Evolutionary conservation across 1,140 invertebrate genomes (phyloP).

Genomic region (Camponotus floridanus): DNA sequence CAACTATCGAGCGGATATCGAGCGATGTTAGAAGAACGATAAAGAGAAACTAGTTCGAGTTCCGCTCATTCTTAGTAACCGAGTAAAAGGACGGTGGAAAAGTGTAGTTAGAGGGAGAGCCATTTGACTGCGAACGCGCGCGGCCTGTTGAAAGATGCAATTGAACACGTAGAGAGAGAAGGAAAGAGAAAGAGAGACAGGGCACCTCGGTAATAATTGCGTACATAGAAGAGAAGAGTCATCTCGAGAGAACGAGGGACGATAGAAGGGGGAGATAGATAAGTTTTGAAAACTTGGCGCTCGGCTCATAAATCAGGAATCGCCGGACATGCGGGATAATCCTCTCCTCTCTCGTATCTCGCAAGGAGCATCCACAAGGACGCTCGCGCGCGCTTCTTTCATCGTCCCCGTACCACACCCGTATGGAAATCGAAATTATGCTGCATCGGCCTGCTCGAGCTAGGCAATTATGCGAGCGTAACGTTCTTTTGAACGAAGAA

Average conservation of each 20-base stretch:
- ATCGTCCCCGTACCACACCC: slow-evolving; percentile 34
- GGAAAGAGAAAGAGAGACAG: slow-evolving; percentile 2
- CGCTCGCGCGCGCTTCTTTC: neutral
- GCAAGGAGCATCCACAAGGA: slow-evolving; percentile 24
- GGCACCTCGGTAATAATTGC: slow-evolving; percentile 66
- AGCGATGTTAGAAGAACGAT: slow-evolving; percentile 52
- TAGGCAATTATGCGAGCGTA: slow-evolving; percentile 64
- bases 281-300: slow-evolving; percentile 68
- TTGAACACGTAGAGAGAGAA: slow-evolving; percentile 8
- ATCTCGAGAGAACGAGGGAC: neutral
- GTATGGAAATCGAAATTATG: slow-evolving; percentile 72
- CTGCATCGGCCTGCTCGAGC: neutral
- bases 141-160: slow-evolving; percentile 65
- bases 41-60: slow-evolving; percentile 49
- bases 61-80: slow-evolving; percentile 16
- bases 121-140: slow-evolving; percentile 39
- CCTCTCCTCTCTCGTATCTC: slow-evolving; percentile 58
- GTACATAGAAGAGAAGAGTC: slow-evolving; percentile 15
- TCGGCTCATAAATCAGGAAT: slow-evolving; percentile 80
- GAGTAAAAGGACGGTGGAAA: slow-evolving; percentile 16
- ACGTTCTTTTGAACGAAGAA: slow-evolving; percentile 61
- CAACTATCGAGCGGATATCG: neutral
- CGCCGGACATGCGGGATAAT: slow-evolving; percentile 68
- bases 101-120: neutral
- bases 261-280: slow-evolving; percentile 40